phyloP scores from a whole-genome alignment of 2,888 invertebrate genomes.

The Chymomyza procnemis region DNA sequence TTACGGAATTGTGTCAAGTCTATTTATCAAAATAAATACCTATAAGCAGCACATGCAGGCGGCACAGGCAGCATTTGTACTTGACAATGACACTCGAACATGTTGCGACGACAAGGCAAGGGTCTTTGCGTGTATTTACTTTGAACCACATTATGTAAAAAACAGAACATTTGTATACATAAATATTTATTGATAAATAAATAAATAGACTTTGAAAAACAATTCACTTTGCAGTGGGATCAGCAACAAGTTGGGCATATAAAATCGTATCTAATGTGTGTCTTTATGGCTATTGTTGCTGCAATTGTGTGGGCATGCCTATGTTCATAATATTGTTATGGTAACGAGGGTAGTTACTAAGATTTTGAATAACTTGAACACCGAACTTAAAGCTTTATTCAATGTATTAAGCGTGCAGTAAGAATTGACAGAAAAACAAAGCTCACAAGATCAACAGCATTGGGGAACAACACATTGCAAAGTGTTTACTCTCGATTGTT shows the following conservation, averaged over 20 bases:
- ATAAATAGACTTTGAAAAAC: constrained; percentile 1
- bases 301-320: no score
- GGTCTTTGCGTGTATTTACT: neutral
- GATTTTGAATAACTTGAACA: no score
- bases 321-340: no score
- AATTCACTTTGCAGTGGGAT: constrained; percentile 1
- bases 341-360: no score
- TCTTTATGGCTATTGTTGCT: no score
- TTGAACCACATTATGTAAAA: neutral
- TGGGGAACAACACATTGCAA: no score
- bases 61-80: constrained; percentile 20
- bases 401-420: no score
- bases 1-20: constrained; percentile 56
- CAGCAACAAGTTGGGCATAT: neutral
- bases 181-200: constrained; percentile 14
- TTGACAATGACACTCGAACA: constrained; percentile 46
- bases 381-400: no score
- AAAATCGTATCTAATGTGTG: neutral
- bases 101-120: neutral
- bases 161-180: constrained; percentile 36
- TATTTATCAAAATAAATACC: constrained; percentile 20
- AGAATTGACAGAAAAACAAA: no score
- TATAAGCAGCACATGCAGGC: no score
- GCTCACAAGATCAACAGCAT: no score
- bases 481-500: no score